Percentiles rank a stretch among this genome's conserved stretches.
Evolutionary conservation across 2,797 vertebrate genomes (phyloP).

Genomic region (Carduelis carduelis): DNA sequence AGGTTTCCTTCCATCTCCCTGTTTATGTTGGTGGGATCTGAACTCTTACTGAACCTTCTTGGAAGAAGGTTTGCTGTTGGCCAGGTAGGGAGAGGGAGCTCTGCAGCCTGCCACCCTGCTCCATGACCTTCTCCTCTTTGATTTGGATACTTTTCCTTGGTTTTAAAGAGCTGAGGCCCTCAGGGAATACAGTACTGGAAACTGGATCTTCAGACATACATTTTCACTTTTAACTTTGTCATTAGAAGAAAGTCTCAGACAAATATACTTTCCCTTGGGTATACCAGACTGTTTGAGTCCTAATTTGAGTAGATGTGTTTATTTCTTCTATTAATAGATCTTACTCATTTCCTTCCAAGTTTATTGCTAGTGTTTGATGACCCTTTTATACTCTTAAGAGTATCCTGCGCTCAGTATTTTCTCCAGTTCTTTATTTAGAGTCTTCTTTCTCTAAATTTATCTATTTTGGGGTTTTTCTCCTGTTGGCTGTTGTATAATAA

Average conservation of each 20-base stretch:
- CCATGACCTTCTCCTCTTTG: not conserved
- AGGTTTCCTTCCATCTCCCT: not conserved
- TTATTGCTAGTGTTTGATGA: not conserved
- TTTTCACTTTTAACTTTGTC: constrained; percentile 18
- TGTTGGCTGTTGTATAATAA: not conserved
- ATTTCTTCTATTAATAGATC: not conserved
- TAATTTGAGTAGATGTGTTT: not conserved
- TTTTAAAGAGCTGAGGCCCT: not conserved
- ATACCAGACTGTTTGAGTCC: not conserved
- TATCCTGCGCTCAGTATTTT: not conserved
- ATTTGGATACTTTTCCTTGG: not conserved
- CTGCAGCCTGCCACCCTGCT: not conserved
- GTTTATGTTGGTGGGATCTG: not conserved
- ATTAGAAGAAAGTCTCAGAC: not conserved
- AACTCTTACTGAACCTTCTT: constrained; percentile 39
- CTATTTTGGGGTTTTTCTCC: not conserved
- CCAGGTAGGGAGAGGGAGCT: not conserved
- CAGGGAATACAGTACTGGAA: not conserved
- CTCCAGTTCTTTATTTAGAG: not conserved
- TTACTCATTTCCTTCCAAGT: not conserved
- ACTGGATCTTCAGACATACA: not conserved
- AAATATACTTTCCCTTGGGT: not conserved
- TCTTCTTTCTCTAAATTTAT: not conserved
- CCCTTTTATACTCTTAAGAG: not conserved
- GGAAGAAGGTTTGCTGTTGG: not conserved